Percentiles rank a stretch among this genome's conserved stretches.
phyloP scores from a whole-genome alignment of 2,797 vertebrate species.

The Lerista edwardsae region DNA sequence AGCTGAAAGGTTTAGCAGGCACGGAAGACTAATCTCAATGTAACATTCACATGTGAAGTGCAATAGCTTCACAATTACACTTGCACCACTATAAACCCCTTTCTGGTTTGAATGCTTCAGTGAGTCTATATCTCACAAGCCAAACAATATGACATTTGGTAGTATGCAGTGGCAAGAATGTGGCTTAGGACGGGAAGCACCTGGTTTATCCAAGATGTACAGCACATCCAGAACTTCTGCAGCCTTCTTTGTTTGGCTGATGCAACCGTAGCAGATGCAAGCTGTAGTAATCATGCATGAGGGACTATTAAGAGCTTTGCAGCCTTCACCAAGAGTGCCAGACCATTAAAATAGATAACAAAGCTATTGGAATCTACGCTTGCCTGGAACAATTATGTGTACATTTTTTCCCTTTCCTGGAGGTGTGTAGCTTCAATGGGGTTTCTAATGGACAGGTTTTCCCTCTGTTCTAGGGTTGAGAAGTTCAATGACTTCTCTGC shows the following conservation, averaged over 20 bases:
- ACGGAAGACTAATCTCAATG: neutral
- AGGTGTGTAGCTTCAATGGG: neutral
- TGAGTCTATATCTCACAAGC: neutral
- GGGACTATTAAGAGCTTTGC: conserved; percentile 41
- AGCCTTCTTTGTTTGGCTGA: conserved; percentile 53
- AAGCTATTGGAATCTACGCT: neutral
- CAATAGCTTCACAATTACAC: neutral
- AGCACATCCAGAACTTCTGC: conserved; percentile 11
- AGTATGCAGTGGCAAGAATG: neutral
- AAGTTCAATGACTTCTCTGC: neutral
- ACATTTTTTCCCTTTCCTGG: neutral
- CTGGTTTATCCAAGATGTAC: conserved; percentile 28
- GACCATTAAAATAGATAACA: conserved; percentile 9
- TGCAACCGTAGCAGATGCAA: conserved; percentile 35
- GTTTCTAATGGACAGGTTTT: neutral
- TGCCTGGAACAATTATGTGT: fast-evolving
- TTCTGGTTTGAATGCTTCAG: neutral
- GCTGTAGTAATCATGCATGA: neutral
- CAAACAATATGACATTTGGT: neutral
- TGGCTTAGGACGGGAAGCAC: conserved; percentile 51
- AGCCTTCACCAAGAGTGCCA: neutral
- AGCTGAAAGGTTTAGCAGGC: neutral
- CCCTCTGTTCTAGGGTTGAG: neutral
- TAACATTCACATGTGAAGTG: neutral
- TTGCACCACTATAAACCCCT: neutral